These are phyloP conservation scores for Conger conger DNA, from an alignment of 2,113 vertebrate species.

Conservation along the genomic window DNA sequence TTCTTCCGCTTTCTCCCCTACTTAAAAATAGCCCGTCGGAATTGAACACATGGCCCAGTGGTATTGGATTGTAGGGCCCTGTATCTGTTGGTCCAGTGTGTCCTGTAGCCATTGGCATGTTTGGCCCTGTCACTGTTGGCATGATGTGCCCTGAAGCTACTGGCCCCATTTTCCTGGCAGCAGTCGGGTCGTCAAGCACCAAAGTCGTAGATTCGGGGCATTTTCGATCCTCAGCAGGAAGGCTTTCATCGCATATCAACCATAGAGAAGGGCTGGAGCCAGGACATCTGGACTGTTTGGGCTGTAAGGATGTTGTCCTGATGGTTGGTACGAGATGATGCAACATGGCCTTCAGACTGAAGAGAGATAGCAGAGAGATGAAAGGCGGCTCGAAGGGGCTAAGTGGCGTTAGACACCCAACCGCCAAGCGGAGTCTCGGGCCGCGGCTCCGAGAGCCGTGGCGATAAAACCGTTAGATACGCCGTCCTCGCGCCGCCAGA, in stretches of 20 bases:
- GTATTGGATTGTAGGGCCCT: neutral
- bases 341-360: neutral
- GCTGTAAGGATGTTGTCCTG: neutral
- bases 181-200: neutral
- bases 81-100: neutral
- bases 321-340: neutral
- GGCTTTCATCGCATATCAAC: neutral
- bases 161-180: neutral
- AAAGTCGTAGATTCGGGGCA: neutral
- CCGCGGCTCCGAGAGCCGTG: neutral
- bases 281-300: neutral
- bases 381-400: neutral
- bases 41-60: neutral
- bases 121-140: neutral
- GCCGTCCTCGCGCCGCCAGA: neutral
- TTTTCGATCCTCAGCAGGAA: neutral
- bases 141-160: neutral
- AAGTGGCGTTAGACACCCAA: neutral
- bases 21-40: neutral
- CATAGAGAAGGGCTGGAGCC: neutral
- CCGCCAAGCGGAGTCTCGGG: neutral
- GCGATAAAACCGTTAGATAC: neutral
- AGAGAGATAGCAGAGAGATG: neutral
- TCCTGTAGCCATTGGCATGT: neutral
- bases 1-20: neutral